Evolutionary conservation across 2,888 invertebrate species (phyloP).

Genomic region (Tenthredo notha): DNA sequence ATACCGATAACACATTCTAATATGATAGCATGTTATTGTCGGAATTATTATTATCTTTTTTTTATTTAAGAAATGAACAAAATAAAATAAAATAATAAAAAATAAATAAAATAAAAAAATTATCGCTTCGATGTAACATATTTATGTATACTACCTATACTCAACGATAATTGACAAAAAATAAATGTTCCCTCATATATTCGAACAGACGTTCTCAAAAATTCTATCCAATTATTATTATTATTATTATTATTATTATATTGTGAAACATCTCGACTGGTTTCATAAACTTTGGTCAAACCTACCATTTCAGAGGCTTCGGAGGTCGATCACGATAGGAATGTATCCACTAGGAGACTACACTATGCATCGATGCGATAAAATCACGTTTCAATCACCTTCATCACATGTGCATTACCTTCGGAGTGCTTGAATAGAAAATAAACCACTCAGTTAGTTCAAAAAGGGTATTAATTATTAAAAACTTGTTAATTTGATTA

Average conservation of each 20-base stretch:
- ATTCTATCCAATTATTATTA: conserved; percentile 40
- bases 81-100: neutral
- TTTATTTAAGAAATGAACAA: neutral
- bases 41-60: neutral
- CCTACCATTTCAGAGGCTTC: conserved; percentile 58
- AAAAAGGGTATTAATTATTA: neutral
- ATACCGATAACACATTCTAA: neutral
- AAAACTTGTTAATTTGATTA: neutral
- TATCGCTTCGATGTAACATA: neutral
- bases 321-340: conserved; percentile 68
- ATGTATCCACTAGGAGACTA: conserved; percentile 68
- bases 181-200: neutral
- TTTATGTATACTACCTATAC: neutral
- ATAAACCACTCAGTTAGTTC: neutral
- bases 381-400: conserved; percentile 61
- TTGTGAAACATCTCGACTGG: conserved; percentile 12
- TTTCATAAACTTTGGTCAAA: conserved; percentile 62
- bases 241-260: neutral
- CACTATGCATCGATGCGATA: neutral
- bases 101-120: neutral
- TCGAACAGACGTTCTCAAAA: conserved; percentile 14
- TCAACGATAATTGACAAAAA: neutral
- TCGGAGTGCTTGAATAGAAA: conserved; percentile 73
- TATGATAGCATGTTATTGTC: too few relatives aligned
- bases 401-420: conserved; percentile 77